Percentiles rank a stretch among this genome's conserved stretches.
Evolutionary conservation across 2,113 vertebrate species (phyloP).

Genomic region (Chloropsis cyanopogon): DNA sequence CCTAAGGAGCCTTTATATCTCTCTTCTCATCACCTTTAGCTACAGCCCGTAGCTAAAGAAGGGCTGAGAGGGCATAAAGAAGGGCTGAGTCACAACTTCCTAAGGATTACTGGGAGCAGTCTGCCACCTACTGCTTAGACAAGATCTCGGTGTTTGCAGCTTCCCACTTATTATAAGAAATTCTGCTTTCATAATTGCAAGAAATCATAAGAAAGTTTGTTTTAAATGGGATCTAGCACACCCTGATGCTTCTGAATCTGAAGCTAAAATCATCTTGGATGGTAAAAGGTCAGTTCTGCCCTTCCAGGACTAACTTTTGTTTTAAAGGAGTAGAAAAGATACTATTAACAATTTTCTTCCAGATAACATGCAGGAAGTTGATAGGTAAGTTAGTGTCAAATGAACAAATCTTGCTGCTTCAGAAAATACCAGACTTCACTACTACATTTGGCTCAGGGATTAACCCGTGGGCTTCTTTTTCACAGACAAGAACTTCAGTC

Average conservation of each 20-base stretch:
- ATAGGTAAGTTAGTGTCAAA: neutral
- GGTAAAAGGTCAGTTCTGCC: neutral
- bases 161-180: neutral
- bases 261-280: neutral
- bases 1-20: neutral
- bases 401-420: neutral
- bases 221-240: neutral
- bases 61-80: neutral
- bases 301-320: neutral
- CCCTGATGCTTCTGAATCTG: neutral
- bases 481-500: neutral
- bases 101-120: conserved; percentile 7
- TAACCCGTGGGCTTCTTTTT: neutral
- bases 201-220: neutral
- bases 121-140: conserved; percentile 61
- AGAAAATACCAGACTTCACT: neutral
- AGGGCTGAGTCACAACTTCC: neutral
- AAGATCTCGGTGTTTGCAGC: neutral
- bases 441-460: neutral
- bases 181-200: neutral
- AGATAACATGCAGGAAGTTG: neutral
- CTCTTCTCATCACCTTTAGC: neutral
- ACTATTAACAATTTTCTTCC: neutral
- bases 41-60: too few species aligned
- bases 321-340: neutral